Base-by-base conservation (phyloP, 2,888 invertebrate species). In the Cosmia trapezina region DNA sequence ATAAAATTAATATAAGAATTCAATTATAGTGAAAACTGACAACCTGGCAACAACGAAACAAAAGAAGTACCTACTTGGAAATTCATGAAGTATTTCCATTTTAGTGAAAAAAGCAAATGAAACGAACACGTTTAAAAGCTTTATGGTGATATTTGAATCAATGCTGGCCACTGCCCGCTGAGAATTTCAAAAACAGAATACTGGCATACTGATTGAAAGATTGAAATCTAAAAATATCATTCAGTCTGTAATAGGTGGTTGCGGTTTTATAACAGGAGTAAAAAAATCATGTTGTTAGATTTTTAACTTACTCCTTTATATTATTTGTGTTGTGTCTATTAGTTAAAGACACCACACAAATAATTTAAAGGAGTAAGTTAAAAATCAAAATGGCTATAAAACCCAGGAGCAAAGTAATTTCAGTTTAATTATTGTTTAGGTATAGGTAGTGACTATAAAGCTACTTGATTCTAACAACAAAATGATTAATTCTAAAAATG, bases 61-160 rank as follows among this genome's bases (percentile, higher is more conserved):
- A 67, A 75, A 67, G 41, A 53, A 49, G 37, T 47, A 66, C 22
- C 9, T 28, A 45, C n/a, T 60, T 33, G 53, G 8, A 74, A 74
- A 75, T 76, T 60, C 41, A 49, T 69, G 19, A 33, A 56, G 22
- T 51, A 66, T n/a, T 64, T 62, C 22, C 45, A 64, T 59, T 28
- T 28, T 64, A n/a, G 11, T 53, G 9, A 61, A 76, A 75, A 76
- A 76, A 57, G 19, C 6, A 51, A 61, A 65, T 56, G 54, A 51
- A 65, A 61, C n/a, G 75, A 63, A 68, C 33, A 43, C 68, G 45
- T 53, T 68, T 62, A 41, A 62, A 69, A 76, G 54, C 54, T 66
- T 59, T 77, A 72, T 73, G 78, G 63, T 64, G 64, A 77, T 64
- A 66, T 70, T 76, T 77, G 68, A 68, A 73, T 77, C 53, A 73